A percentile compares a stretch with the other conserved stretches of the same genome.
Conservation (phyloP, 2,797 vertebrate species). For the Okamejei kenojei region DNA sequence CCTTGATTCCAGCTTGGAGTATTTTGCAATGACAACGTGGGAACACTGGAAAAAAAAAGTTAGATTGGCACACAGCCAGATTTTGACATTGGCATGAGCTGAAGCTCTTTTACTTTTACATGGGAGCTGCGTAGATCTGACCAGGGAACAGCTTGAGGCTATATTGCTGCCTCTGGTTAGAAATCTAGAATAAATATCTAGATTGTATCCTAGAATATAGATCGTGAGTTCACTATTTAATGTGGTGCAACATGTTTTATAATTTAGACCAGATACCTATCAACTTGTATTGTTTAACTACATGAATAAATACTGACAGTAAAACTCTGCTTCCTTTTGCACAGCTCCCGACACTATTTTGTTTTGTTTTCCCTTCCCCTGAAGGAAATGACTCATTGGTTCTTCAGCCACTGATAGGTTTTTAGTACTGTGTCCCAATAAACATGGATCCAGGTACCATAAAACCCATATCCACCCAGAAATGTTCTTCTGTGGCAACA, state of each 20-base stretch:
- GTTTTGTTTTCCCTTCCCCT: neutral
- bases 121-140: neutral
- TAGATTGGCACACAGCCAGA: conserved; percentile 17
- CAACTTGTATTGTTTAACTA: conserved; percentile 6
- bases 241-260: neutral
- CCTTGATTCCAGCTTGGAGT: conserved; percentile 2
- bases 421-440: neutral
- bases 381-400: neutral
- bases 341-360: neutral
- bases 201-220: neutral
- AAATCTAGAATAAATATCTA: conserved; percentile 22
- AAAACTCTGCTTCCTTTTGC: neutral
- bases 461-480: neutral
- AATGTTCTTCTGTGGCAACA: neutral
- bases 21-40: conserved; percentile 27
- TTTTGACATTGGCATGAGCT: conserved; percentile 31
- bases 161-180: neutral
- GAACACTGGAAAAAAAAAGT: conserved; percentile 7
- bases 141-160: conserved; percentile 4
- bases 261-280: conserved; percentile 16
- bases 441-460: neutral
- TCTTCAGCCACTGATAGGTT: neutral
- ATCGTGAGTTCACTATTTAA: neutral
- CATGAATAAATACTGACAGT: neutral
- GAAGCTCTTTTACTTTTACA: neutral